These are phyloP conservation scores for Octonoba sinensis DNA, from an alignment of 2,888 invertebrate genomes.

Conservation along the genomic window DNA sequence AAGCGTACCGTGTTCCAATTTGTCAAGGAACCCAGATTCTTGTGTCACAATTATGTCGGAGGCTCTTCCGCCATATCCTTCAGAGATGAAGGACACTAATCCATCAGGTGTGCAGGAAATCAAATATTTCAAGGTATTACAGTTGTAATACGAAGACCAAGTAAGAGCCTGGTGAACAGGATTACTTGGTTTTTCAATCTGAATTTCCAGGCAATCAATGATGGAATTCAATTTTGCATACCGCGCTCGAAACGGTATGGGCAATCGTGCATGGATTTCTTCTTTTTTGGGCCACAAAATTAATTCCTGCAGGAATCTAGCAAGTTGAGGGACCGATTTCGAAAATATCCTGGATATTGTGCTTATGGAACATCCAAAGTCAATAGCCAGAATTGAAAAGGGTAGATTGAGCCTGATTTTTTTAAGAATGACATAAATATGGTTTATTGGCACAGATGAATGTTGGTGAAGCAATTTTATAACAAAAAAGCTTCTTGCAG, in stretches of 20 bases:
- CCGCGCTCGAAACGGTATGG: slow-evolving; percentile 16
- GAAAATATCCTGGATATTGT: background rate
- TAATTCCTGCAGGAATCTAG: background rate
- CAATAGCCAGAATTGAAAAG: background rate
- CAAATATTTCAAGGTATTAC: slow-evolving; percentile 69
- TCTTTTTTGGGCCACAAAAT: background rate
- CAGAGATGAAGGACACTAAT: slow-evolving; percentile 69
- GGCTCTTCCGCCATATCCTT: slow-evolving; percentile 69
- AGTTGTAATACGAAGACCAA: slow-evolving; percentile 68
- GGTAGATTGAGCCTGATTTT: background rate
- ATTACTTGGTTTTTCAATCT: slow-evolving; percentile 70
- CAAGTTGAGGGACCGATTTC: background rate
- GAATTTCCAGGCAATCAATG: slow-evolving; percentile 70
- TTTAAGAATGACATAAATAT: background rate
- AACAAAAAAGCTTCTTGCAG: background rate
- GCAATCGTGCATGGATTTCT: slow-evolving; percentile 2
- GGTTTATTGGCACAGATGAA: background rate
- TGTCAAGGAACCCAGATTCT: slow-evolving; percentile 34
- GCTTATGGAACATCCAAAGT: background rate
- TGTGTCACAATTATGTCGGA: slow-evolving; percentile 65
- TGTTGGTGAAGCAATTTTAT: slow-evolving; percentile 1
- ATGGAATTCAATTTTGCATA: slow-evolving; percentile 64
- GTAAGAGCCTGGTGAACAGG: slow-evolving; percentile 68
- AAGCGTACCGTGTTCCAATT: slow-evolving; percentile 62
- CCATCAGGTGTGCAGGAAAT: slow-evolving; percentile 68